A percentile compares a stretch with the other conserved stretches of the same genome.
These are phyloP conservation scores for Gnathonemus longibarbis DNA, from an alignment of 2,113 vertebrate species.

Conservation along the genomic window DNA sequence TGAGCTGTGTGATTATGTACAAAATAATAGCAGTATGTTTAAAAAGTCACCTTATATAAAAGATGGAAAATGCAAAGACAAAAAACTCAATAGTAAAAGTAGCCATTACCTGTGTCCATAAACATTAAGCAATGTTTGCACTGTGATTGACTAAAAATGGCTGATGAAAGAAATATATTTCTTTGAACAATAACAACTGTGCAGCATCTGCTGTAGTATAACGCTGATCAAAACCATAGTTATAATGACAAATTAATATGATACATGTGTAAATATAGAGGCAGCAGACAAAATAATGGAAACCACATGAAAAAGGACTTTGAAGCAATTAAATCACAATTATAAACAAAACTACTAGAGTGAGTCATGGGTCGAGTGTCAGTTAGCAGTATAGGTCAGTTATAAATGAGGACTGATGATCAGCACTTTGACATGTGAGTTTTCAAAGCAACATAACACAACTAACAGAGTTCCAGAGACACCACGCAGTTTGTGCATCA, in stretches of 20 bases:
- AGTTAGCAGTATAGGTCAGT: background rate
- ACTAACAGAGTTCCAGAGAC: background rate
- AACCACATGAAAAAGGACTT: background rate
- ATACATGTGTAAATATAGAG: background rate
- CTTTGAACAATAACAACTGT: background rate
- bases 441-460: background rate
- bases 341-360: background rate
- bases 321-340: background rate
- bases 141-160: background rate
- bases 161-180: background rate
- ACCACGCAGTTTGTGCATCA: background rate
- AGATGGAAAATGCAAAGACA: background rate
- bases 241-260: background rate
- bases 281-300: background rate
- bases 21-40: background rate
- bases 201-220: background rate
- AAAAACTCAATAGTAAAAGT: background rate
- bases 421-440: background rate
- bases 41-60: background rate
- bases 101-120: background rate
- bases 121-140: background rate
- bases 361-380: background rate
- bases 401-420: background rate
- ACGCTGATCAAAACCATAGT: background rate
- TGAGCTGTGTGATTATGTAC: background rate